Evolutionary conservation across 2,888 invertebrate species (phyloP).

Genomic region (Amphipoea lucens): DNA sequence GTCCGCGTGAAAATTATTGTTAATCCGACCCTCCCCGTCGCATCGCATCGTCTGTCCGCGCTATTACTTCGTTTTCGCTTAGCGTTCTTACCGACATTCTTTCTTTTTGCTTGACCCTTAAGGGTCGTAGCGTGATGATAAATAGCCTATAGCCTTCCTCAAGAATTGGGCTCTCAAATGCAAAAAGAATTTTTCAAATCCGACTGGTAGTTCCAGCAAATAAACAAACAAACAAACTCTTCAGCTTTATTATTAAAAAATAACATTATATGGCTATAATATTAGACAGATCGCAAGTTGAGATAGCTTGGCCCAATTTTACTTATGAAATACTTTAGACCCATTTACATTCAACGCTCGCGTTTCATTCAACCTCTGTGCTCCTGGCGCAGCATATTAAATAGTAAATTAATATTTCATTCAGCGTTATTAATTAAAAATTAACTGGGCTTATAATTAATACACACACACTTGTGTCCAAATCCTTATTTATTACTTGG

Average conservation of each 20-base stretch:
- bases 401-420: slow-evolving; percentile 18
- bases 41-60: background rate
- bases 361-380: slow-evolving; percentile 21
- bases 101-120: background rate
- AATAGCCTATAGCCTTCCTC: background rate
- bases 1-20: background rate
- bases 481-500: slow-evolving; percentile 18
- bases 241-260: background rate
- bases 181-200: too few species aligned
- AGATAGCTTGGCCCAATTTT: slow-evolving; percentile 28
- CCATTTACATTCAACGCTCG: slow-evolving; percentile 45
- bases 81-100: background rate
- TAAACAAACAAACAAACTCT: too few species aligned
- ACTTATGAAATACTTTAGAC: slow-evolving; percentile 29
- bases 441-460: slow-evolving; percentile 6
- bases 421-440: slow-evolving; percentile 16
- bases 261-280: background rate
- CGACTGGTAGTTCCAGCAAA: too few species aligned
- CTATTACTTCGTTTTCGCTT: background rate
- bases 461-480: background rate
- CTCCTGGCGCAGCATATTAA: slow-evolving; percentile 6
- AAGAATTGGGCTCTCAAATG: background rate
- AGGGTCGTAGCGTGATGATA: background rate
- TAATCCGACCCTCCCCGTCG: background rate
- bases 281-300: slow-evolving; percentile 2